Percentiles rank a stretch among this genome's conserved stretches.
Conservation (phyloP, 2,113 vertebrate species). For the Prietella phreatophila region DNA sequence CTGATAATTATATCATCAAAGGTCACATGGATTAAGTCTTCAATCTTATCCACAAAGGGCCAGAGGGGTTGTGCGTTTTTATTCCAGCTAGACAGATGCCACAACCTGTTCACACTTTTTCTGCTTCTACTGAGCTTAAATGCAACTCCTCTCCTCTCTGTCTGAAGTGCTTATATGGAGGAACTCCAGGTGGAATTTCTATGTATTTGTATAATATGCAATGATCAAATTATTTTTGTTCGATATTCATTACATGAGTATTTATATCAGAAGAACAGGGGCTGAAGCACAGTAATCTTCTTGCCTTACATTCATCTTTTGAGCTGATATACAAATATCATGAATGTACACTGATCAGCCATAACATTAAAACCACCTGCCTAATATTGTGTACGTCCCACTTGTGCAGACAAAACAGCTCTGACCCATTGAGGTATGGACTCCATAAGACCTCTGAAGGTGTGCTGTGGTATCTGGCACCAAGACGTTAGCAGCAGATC, state of each 20-base stretch:
- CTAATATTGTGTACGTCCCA: no score
- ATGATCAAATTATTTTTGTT: no score
- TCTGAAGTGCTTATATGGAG: not conserved
- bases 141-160: no score
- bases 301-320: not conserved
- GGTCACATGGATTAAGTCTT: slow-evolving; percentile 1
- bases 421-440: no score
- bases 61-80: not conserved
- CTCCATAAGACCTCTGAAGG: no score
- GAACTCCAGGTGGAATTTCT: not conserved
- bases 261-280: not conserved
- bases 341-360: no score
- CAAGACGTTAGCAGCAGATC: no score
- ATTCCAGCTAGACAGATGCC: not conserved
- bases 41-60: not conserved
- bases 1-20: not conserved
- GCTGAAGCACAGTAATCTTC: not conserved
- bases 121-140: not conserved
- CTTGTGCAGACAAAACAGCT: no score
- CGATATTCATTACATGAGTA: not conserved
- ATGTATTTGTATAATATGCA: not conserved
- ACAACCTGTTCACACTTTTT: not conserved
- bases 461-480: no score
- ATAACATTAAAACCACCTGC: no score
- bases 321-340: not conserved